Evolutionary conservation across 2,888 invertebrate genomes (phyloP), one percentile per base, ranked within the genome.

Genomic region (Aromia moschata): DNA sequence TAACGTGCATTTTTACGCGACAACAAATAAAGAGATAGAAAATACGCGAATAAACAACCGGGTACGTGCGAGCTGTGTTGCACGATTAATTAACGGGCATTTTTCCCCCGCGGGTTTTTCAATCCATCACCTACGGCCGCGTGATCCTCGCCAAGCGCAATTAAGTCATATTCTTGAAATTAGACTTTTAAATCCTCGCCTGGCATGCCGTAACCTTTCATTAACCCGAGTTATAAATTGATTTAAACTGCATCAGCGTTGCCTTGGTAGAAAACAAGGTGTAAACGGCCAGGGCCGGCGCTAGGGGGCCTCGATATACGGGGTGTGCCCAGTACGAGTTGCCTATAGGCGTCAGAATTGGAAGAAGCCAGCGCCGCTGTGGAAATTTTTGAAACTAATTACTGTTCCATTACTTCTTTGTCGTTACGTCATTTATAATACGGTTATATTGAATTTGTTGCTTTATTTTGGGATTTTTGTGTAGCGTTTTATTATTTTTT

Each of bases 161-260:
- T 43, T 43, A 43, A 43, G 43, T 25, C 43, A 25, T 43, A 37
- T 36, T 47, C 47, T 14, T 11, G 17, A 47, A 47, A 47, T 47
- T 47, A 47, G 47, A 47, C 18, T 47, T 47, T 47, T 36, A 47
- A 47, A 47, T 47, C 37, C 17, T 1, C 16, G 20, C 33, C 37
- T 36, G 47, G 43, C 17, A n/a, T 37, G 47, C 36, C 5, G 18
- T 47, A 47, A 47, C 47, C 47, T 47, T 47, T 47, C 47, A 37
- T 47, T 46, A 47, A 36, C 36, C 16, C 36, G 17, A 18, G 36
- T 47, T 47, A 37, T 47, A 36, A 47, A 47, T 47, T 18, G 47
- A 7, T 37, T 47, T 37, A 37, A 17, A 17, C 17, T 14, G 12
- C 16, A 46, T 31, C 36, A 11, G 17, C 11, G 18, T 36, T 37